Percentiles rank a stretch among this genome's conserved stretches.
These are phyloP conservation scores for Pseudonaja textilis DNA, from an alignment of 2,113 vertebrate species.

Conservation along the genomic window DNA sequence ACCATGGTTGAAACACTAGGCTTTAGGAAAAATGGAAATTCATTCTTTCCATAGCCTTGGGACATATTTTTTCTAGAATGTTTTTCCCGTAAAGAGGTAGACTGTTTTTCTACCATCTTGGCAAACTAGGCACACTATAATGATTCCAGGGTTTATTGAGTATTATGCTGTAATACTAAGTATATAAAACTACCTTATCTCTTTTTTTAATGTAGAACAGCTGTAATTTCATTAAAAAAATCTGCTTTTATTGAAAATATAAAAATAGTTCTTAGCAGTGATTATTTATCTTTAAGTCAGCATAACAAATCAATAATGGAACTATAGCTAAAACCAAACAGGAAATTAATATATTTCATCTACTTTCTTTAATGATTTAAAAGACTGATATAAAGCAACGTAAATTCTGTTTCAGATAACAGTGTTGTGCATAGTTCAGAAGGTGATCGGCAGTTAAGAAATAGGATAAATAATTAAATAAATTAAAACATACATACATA, in stretches of 20 bases:
- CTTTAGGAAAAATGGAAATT: not conserved
- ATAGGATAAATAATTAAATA: not conserved
- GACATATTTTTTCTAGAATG: not conserved
- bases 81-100: not conserved
- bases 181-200: constrained; percentile 4
- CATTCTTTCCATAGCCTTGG: not conserved
- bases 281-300: not conserved
- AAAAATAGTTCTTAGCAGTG: not conserved
- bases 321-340: not conserved
- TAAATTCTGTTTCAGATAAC: constrained; percentile 35
- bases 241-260: constrained; percentile 1
- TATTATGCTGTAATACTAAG: not conserved
- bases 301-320: not conserved
- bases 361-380: not conserved
- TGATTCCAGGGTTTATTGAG: constrained; percentile 5
- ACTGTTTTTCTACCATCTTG: not conserved
- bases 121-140: not conserved
- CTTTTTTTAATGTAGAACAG: not conserved
- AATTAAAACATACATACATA: no score
- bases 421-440: not conserved
- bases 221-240: constrained; percentile 18
- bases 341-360: not conserved
- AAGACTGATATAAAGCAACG: constrained; percentile 7
- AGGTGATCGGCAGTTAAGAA: not conserved
- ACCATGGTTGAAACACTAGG: not conserved